Percentiles rank a stretch among this genome's conserved stretches.
Evolutionary conservation across 1,140 invertebrate genomes (phyloP).

Genomic region (Drosophila suzukii): DNA sequence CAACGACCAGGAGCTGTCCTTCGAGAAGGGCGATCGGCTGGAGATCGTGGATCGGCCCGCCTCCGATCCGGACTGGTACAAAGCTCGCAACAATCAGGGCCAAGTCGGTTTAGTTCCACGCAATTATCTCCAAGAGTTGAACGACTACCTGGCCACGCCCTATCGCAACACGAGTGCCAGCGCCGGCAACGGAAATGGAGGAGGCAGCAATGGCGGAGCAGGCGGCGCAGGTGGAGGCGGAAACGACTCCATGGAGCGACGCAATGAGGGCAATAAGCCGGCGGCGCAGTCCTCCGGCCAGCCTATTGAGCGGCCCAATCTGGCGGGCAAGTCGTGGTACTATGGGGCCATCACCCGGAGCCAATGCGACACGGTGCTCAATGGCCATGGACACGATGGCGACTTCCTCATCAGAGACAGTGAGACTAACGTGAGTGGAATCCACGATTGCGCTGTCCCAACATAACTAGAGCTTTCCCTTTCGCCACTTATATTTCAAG

Average conservation of each 20-base stretch:
- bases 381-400: slow-evolving; percentile 97
- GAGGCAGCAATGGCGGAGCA: slow-evolving; percentile 71
- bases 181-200: slow-evolving; percentile 75
- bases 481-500: too few species aligned
- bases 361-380: slow-evolving; percentile 97
- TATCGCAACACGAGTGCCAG: slow-evolving; percentile 87
- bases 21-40: slow-evolving; percentile 97
- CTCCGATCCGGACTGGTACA: slow-evolving; percentile 99
- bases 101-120: slow-evolving; percentile 97
- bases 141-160: slow-evolving; percentile 94
- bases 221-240: slow-evolving; percentile 70
- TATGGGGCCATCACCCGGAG: slow-evolving; percentile 97
- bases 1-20: slow-evolving; percentile 98
- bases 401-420: slow-evolving; percentile 99
- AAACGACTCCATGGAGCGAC: slow-evolving; percentile 78
- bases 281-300: slow-evolving; percentile 65
- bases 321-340: slow-evolving; percentile 96
- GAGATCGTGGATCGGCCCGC: slow-evolving; percentile 97
- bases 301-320: slow-evolving; percentile 88
- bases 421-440: slow-evolving; percentile 96
- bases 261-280: slow-evolving; percentile 79
- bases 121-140: slow-evolving; percentile 97
- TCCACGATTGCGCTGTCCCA: not conserved
- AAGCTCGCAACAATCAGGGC: slow-evolving; percentile 96
- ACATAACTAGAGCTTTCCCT: not conserved